Percentiles rank a stretch among this genome's conserved stretches.
Evolutionary conservation across 2,888 invertebrate genomes (phyloP).

Genomic region (Polydrusus tereticollis): DNA sequence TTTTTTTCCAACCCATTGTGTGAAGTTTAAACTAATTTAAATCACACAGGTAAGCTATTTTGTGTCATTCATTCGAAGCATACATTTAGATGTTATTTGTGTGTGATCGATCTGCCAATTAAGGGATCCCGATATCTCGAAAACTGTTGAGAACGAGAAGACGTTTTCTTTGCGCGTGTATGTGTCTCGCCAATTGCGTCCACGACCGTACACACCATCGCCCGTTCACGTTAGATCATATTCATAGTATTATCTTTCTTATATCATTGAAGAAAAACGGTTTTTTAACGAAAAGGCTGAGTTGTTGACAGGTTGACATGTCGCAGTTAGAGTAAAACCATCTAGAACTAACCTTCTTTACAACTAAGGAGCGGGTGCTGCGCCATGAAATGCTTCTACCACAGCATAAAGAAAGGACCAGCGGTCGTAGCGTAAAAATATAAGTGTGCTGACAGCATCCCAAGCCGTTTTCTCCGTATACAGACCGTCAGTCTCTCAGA

Average conservation of each 20-base stretch:
- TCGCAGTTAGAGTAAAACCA: background rate
- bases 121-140: background rate
- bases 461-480: no score
- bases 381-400: no score
- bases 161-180: background rate
- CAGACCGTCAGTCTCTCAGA: no score
- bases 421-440: no score
- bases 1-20: no score
- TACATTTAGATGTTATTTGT: background rate
- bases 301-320: background rate
- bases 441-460: no score
- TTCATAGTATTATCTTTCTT: constrained; percentile 7
- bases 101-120: background rate
- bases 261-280: background rate
- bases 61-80: no score
- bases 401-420: no score
- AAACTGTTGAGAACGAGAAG: background rate
- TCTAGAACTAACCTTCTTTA: no score
- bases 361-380: no score
- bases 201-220: background rate
- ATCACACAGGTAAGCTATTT: no score
- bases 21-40: no score
- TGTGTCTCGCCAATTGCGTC: background rate
- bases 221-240: background rate
- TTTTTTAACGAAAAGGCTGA: background rate